These are phyloP conservation scores for Gasteruption jaculator DNA, from an alignment of 2,888 invertebrate genomes.

Conservation along the genomic window DNA sequence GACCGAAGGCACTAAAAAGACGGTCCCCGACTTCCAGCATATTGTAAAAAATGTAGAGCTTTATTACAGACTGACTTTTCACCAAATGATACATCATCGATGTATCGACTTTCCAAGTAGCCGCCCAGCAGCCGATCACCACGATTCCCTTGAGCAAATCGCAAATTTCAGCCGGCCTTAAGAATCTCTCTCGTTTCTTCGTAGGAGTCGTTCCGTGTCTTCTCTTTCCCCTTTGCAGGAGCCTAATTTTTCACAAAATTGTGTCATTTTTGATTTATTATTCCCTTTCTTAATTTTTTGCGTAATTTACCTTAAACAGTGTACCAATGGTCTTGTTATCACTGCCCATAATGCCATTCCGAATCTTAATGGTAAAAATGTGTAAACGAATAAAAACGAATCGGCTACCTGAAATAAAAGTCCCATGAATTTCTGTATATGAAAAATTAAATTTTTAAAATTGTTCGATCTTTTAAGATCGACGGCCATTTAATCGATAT, in stretches of 20 bases:
- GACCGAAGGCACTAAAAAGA: slow-evolving; percentile 93
- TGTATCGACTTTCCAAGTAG: slow-evolving; percentile 91
- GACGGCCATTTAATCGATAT: background rate
- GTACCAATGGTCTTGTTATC: slow-evolving; percentile 67
- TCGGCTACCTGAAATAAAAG: slow-evolving; percentile 73
- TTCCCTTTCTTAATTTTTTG: background rate
- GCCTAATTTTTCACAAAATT: too few relatives aligned
- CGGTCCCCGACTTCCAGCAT: slow-evolving; percentile 98
- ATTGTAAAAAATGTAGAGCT: slow-evolving; percentile 98
- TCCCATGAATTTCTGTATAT: background rate
- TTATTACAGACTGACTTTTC: slow-evolving; percentile 97
- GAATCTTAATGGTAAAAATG: slow-evolving; percentile 92
- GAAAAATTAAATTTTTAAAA: slow-evolving; percentile 4
- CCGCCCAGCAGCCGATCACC: slow-evolving; percentile 73
- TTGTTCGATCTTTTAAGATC: background rate
- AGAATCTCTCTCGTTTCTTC: slow-evolving; percentile 55
- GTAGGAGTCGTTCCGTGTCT: slow-evolving; percentile 25
- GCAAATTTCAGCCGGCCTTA: slow-evolving; percentile 90
- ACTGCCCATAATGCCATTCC: slow-evolving; percentile 81
- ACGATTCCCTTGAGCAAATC: slow-evolving; percentile 93
- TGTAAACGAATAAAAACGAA: slow-evolving; percentile 95
- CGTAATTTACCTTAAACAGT: slow-evolving; percentile 65
- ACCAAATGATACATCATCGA: slow-evolving; percentile 97
- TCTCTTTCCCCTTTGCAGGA: too few relatives aligned
- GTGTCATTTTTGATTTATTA: background rate